Conservation (phyloP, 2,113 vertebrate genomes). For the Serilophus lunatus region DNA sequence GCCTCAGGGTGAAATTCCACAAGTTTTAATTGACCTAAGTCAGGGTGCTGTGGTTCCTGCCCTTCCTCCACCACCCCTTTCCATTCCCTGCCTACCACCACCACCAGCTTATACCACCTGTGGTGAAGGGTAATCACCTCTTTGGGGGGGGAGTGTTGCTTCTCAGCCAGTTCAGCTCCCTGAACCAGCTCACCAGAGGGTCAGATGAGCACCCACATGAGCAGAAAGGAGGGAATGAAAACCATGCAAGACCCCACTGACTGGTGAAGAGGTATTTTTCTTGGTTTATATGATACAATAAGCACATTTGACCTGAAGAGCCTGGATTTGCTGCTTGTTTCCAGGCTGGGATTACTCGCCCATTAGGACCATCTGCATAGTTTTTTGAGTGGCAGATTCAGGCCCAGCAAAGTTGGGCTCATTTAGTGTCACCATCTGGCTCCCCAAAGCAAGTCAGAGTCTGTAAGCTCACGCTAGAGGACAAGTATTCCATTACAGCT, state of each 20-base stretch:
- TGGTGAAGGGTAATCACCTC: neutral
- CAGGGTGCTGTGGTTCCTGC: conserved; percentile 31
- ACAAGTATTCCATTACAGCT: neutral
- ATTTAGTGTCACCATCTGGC: neutral
- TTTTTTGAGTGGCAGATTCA: neutral
- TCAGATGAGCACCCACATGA: neutral
- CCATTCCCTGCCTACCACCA: neutral
- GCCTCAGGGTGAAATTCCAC: conserved; percentile 45
- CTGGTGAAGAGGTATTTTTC: neutral
- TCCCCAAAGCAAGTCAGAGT: neutral
- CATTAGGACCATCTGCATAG: neutral
- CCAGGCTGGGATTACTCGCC: neutral
- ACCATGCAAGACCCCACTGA: neutral
- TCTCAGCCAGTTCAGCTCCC: conserved; percentile 22
- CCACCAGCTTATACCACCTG: neutral
- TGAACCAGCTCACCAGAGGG: conserved; percentile 6
- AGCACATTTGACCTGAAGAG: neutral
- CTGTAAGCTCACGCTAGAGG: neutral
- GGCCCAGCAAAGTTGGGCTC: neutral
- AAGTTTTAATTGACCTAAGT: conserved; percentile 27
- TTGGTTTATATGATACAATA: neutral
- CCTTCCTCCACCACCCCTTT: neutral
- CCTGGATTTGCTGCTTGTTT: neutral
- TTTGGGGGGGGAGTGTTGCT: neutral
- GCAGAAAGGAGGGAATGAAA: neutral